A percentile compares a stretch with the other conserved stretches of the same genome.
Evolutionary conservation across 1,140 invertebrate genomes (phyloP).

Genomic region (Polyergus mexicanus): DNA sequence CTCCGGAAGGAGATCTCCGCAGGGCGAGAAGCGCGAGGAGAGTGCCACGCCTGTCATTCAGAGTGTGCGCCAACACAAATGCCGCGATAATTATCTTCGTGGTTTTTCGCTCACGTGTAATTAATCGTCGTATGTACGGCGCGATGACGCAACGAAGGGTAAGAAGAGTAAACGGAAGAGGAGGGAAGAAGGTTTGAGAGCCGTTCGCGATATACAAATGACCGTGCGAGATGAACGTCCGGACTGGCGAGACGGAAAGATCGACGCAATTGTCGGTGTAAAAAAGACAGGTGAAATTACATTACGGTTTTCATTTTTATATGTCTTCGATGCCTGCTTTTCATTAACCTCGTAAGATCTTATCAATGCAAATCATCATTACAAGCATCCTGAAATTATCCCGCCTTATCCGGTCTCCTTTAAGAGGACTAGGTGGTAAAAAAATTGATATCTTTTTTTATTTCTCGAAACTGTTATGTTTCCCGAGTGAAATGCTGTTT

Average conservation of each 20-base stretch:
- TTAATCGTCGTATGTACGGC: constrained; percentile 55
- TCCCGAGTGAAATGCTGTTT: too few relatives aligned
- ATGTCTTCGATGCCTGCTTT: constrained; percentile 13
- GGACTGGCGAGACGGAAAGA: constrained; percentile 62
- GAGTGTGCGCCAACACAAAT: constrained; percentile 27
- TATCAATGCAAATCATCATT: background rate
- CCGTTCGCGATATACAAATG: constrained; percentile 58
- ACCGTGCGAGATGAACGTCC: constrained; percentile 69
- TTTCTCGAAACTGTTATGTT: too few relatives aligned
- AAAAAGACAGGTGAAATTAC: background rate
- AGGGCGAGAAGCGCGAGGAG: constrained; percentile 13
- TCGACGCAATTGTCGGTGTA: constrained; percentile 41
- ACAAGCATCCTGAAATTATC: background rate
- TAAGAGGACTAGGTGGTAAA: background rate
- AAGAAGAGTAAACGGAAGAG: background rate
- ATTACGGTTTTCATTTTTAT: background rate
- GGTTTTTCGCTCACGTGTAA: constrained; percentile 49
- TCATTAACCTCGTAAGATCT: background rate
- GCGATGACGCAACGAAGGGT: constrained; percentile 38
- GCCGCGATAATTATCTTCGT: constrained; percentile 39
- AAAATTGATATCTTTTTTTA: too few relatives aligned
- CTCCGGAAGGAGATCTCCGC: constrained; percentile 38
- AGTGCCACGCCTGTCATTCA: constrained; percentile 56
- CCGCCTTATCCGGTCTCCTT: background rate
- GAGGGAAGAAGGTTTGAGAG: constrained; percentile 40